Percentiles rank a stretch among this genome's conserved stretches.
Conservation (phyloP, 2,113 vertebrate genomes). For the Arothron firmamentum region DNA sequence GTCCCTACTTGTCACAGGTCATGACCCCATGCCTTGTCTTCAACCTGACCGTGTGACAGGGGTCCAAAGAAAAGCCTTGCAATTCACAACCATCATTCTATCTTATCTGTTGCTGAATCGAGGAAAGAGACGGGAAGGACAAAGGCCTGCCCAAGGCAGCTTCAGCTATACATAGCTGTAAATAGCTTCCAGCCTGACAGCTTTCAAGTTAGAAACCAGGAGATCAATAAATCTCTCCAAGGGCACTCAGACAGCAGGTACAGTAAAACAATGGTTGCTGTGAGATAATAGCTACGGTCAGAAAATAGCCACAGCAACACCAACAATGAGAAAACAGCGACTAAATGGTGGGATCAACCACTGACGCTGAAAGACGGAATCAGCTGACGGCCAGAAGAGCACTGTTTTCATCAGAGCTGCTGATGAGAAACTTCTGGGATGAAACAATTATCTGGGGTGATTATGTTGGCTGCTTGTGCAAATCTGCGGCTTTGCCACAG, state of each 20-base stretch:
- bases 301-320: background rate
- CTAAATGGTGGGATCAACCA: background rate
- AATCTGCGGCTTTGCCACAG: constrained; percentile 48
- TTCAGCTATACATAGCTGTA: constrained; percentile 62
- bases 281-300: background rate
- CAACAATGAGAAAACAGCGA: background rate
- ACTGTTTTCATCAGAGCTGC: background rate
- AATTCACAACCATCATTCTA: constrained; percentile 23
- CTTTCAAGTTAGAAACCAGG: constrained; percentile 59
- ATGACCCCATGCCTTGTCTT: background rate
- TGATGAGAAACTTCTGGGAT: constrained; percentile 13
- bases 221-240: constrained; percentile 66
- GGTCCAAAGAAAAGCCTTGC: constrained; percentile 23
- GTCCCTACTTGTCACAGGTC: background rate
- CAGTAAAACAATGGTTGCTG: constrained; percentile 10
- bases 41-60: background rate
- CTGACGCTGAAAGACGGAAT: too few species aligned
- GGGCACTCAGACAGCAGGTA: constrained; percentile 33
- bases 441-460: too few species aligned
- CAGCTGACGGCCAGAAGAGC: too few species aligned
- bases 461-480: constrained; percentile 36
- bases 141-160: constrained; percentile 38
- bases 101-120: constrained; percentile 28
- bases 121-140: constrained; percentile 23
- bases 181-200: constrained; percentile 53